A percentile compares a stretch with the other conserved stretches of the same genome.
Evolutionary conservation across 2,113 vertebrate species (phyloP).

Genomic region (Hippocampus comes): DNA sequence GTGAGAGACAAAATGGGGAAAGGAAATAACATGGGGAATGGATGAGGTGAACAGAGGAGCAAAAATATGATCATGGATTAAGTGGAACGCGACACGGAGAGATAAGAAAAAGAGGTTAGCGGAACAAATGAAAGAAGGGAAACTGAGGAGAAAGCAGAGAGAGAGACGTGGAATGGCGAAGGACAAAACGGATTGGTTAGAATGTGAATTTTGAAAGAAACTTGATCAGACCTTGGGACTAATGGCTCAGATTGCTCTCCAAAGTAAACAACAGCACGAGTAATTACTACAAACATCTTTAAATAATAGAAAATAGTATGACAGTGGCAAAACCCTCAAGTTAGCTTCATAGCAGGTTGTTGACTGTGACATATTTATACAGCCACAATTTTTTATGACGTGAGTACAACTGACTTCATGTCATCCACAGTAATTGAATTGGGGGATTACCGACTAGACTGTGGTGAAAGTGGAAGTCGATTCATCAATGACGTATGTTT

Average conservation of each 20-base stretch:
- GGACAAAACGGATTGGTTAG: conserved; percentile 2
- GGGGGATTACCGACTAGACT: background rate
- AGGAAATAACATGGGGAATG: conserved; percentile 8
- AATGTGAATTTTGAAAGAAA: background rate
- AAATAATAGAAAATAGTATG: background rate
- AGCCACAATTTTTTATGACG: background rate
- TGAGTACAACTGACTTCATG: background rate
- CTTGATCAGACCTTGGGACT: background rate
- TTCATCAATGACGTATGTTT: background rate
- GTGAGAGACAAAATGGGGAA: conserved; percentile 13
- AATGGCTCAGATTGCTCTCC: conserved; percentile 1
- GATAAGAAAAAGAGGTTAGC: conserved; percentile 1
- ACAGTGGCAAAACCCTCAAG: background rate
- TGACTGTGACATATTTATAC: background rate
- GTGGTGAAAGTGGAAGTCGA: no score
- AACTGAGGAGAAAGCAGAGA: background rate
- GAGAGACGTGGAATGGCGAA: conserved; percentile 1
- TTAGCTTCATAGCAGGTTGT: no score
- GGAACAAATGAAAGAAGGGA: conserved; percentile 3
- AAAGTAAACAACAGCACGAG: background rate
- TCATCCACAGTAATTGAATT: background rate
- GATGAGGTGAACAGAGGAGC: conserved; percentile 9
- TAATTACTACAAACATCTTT: background rate
- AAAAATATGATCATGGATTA: conserved; percentile 6
- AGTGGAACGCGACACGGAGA: background rate